A percentile compares a stretch with the other conserved stretches of the same genome.
phyloP scores from a whole-genome alignment of 92 coral and sea anemone species.

The Phenganax marumi region DNA sequence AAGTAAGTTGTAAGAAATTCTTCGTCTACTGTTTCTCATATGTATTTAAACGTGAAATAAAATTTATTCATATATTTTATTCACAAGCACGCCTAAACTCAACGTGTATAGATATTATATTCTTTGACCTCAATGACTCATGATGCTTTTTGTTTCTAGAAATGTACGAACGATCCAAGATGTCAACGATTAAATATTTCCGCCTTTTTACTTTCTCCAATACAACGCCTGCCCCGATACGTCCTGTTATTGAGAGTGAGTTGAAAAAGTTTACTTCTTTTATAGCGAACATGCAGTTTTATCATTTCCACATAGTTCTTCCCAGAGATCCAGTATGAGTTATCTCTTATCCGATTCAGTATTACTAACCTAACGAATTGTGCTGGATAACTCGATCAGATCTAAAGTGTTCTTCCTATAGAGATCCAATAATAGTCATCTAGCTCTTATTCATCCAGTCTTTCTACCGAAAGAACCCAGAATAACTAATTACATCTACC shows the following conservation, averaged over 20 bases:
- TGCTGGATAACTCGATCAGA: too few species aligned
- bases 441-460: not conserved
- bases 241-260: conserved; percentile 90
- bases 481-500: too few species aligned
- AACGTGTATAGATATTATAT: not conserved
- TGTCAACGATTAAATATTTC: conserved; percentile 87
- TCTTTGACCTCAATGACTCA: not conserved
- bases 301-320: not conserved
- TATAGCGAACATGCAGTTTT: not conserved
- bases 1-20: conserved; percentile 52
- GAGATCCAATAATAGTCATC: not conserved
- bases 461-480: too few species aligned
- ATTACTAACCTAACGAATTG: too few species aligned
- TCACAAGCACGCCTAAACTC: too few species aligned
- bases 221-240: conserved; percentile 93
- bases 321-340: not conserved
- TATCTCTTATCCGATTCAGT: too few species aligned
- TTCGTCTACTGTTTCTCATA: not conserved
- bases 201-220: conserved; percentile 92
- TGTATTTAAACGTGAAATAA: not conserved
- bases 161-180: conserved; percentile 71
- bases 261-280: not conserved
- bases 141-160: conserved; percentile 47
- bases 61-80: too few species aligned
- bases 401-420: too few species aligned